phyloP scores from a whole-genome alignment of 2,797 vertebrate species.

The Kryptopterus vitreolus region DNA sequence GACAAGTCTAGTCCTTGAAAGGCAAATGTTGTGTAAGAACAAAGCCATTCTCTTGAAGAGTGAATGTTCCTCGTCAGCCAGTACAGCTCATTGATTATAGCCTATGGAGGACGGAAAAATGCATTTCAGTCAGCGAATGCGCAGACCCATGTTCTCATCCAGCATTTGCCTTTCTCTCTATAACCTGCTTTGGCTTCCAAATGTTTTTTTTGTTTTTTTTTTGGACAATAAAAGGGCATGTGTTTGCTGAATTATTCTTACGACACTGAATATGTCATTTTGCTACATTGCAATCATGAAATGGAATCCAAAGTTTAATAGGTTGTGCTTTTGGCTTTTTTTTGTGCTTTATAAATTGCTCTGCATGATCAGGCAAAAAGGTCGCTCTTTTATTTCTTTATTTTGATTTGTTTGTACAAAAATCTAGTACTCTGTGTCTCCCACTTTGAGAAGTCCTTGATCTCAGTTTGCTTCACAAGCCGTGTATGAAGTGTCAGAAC shows the following conservation, averaged over 20 bases:
- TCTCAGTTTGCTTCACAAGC: slow-evolving; percentile 63
- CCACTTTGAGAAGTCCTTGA: slow-evolving; percentile 44
- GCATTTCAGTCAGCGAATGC: slow-evolving; percentile 13
- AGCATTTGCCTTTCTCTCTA: slow-evolving; percentile 71
- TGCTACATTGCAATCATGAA: slow-evolving; percentile 26
- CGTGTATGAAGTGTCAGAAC: slow-evolving; percentile 59
- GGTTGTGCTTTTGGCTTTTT: slow-evolving; percentile 52
- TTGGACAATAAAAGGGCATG: slow-evolving; percentile 11
- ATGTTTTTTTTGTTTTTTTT: slow-evolving; percentile 33
- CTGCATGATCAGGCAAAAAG: slow-evolving; percentile 45
- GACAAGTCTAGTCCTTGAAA: slow-evolving; percentile 51
- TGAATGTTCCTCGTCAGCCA: slow-evolving; percentile 21
- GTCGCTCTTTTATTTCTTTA: slow-evolving; percentile 15
- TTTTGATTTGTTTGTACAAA: slow-evolving; percentile 36
- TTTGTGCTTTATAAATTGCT: slow-evolving; percentile 58
- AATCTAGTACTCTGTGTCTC: slow-evolving; percentile 47
- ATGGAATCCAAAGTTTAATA: slow-evolving; percentile 57
- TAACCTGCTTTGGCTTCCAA: slow-evolving; percentile 75
- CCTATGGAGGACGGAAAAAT: slow-evolving; percentile 32
- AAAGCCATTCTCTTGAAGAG: slow-evolving; percentile 24
- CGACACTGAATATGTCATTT: slow-evolving; percentile 21
- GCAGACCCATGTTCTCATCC: slow-evolving; percentile 59
- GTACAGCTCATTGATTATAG: slow-evolving; percentile 28
- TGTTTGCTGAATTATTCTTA: slow-evolving; percentile 20
- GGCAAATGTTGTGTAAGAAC: slow-evolving; percentile 56